Conservation (phyloP, 1,140 invertebrate genomes). For the Neodiprion pinetum region DNA sequence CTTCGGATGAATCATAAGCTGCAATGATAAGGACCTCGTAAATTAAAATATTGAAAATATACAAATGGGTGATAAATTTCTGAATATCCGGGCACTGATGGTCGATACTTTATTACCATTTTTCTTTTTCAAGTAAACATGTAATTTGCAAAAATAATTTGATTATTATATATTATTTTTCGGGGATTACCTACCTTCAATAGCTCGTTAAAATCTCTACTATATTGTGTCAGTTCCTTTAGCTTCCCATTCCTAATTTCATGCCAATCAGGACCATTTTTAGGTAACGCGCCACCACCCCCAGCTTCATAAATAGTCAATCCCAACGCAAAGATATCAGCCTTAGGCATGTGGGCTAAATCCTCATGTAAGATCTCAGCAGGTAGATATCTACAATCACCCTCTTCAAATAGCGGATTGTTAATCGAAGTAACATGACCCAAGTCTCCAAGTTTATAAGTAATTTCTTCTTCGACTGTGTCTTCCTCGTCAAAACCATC, state of each 20-base stretch:
- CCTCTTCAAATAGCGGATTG: constrained; percentile 82
- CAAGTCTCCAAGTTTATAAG: constrained; percentile 84
- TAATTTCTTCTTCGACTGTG: constrained; percentile 66
- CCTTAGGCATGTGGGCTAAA: constrained; percentile 76
- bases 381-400: constrained; percentile 86
- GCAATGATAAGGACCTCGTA: constrained; percentile 30
- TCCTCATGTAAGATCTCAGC: constrained; percentile 83
- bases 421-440: constrained; percentile 82
- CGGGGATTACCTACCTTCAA: constrained; percentile 63
- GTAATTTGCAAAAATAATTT: constrained; percentile 24
- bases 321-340: constrained; percentile 84
- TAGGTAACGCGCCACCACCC: constrained; percentile 77
- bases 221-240: constrained; percentile 64
- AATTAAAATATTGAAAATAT: constrained; percentile 17
- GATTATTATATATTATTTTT: constrained; percentile 20
- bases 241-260: constrained; percentile 73
- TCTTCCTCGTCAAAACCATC: constrained; percentile 77
- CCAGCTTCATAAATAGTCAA: constrained; percentile 77
- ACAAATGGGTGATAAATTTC: background rate
- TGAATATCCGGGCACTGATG: no score
- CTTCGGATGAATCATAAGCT: constrained; percentile 70
- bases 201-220: constrained; percentile 71
- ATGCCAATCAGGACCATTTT: constrained; percentile 86
- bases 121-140: constrained; percentile 34
- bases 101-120: constrained; percentile 13